Percentiles rank a stretch among this genome's conserved stretches.
Conservation (phyloP, 1,140 invertebrate genomes). For the Hylaeus anthracinus region DNA sequence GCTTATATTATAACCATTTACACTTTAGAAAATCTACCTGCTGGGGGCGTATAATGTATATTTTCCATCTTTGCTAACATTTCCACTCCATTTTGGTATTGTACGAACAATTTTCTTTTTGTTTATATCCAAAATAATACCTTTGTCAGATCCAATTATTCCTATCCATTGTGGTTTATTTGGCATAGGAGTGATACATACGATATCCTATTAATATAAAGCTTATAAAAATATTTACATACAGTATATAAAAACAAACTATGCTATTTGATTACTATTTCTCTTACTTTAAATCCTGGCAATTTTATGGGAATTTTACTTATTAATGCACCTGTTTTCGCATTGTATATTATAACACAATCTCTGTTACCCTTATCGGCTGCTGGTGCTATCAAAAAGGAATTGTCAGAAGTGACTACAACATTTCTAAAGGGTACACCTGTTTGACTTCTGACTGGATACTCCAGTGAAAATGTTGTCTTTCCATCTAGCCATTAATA, state of each 20-base stretch:
- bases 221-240: not conserved
- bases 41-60: slow-evolving; percentile 95
- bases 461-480: slow-evolving; percentile 90
- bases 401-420: slow-evolving; percentile 90
- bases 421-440: slow-evolving; percentile 86
- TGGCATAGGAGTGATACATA: slow-evolving; percentile 88
- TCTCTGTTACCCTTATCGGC: slow-evolving; percentile 92
- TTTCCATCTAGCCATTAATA: slow-evolving; percentile 85
- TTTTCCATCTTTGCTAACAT: slow-evolving; percentile 92
- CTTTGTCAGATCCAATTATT: slow-evolving; percentile 94
- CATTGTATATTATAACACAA: slow-evolving; percentile 91
- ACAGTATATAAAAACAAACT: not conserved
- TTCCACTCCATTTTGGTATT: slow-evolving; percentile 91
- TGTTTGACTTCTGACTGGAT: slow-evolving; percentile 85
- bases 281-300: slow-evolving; percentile 84
- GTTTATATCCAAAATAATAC: slow-evolving; percentile 91
- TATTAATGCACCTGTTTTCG: slow-evolving; percentile 89
- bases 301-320: slow-evolving; percentile 88
- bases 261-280: not conserved
- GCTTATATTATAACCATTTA: slow-evolving; percentile 22
- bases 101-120: slow-evolving; percentile 89
- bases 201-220: slow-evolving; percentile 82
- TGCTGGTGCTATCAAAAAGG: slow-evolving; percentile 88
- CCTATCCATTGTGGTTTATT: slow-evolving; percentile 92
- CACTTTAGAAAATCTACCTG: slow-evolving; percentile 74